Evolutionary conservation across 2,888 invertebrate species (phyloP).

Genomic region (Myopa testacea): DNA sequence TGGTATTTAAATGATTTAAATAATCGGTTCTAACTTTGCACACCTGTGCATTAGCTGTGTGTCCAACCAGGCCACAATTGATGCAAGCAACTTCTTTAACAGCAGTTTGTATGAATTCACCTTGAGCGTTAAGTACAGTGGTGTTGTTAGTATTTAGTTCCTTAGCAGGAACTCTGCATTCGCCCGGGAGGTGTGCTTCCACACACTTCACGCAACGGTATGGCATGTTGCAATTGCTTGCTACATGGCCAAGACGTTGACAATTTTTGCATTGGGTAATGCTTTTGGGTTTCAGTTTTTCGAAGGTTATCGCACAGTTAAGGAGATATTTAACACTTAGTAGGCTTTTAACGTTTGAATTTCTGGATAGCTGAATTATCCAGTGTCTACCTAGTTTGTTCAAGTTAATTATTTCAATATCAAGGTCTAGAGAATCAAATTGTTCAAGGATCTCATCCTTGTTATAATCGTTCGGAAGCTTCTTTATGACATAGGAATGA

Average conservation of each 20-base stretch:
- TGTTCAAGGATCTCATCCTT: neutral
- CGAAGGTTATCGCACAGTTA: neutral
- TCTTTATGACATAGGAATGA: neutral
- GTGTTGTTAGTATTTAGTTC: neutral
- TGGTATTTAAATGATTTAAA: neutral
- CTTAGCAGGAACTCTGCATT: neutral
- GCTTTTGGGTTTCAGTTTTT: neutral
- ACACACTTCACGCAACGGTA: slow-evolving; percentile 11
- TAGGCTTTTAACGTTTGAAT: neutral
- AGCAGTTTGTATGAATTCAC: neutral
- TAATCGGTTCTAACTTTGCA: neutral
- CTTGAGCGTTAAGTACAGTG: neutral
- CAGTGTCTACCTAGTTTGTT: neutral
- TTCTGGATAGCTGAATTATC: neutral
- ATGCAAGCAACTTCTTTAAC: neutral
- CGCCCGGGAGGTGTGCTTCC: neutral
- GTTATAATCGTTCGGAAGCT: neutral
- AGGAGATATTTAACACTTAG: neutral
- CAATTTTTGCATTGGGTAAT: slow-evolving; percentile 20
- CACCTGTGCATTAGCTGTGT: neutral
- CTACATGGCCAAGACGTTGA: slow-evolving; percentile 1
- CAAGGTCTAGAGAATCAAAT: neutral
- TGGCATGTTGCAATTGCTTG: slow-evolving; percentile 3
- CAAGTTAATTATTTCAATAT: neutral
- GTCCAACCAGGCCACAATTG: neutral